Percentiles rank a stretch among this genome's conserved stretches.
Evolutionary conservation across 2,113 vertebrate genomes (phyloP).

Genomic region (Gorilla gorilla): DNA sequence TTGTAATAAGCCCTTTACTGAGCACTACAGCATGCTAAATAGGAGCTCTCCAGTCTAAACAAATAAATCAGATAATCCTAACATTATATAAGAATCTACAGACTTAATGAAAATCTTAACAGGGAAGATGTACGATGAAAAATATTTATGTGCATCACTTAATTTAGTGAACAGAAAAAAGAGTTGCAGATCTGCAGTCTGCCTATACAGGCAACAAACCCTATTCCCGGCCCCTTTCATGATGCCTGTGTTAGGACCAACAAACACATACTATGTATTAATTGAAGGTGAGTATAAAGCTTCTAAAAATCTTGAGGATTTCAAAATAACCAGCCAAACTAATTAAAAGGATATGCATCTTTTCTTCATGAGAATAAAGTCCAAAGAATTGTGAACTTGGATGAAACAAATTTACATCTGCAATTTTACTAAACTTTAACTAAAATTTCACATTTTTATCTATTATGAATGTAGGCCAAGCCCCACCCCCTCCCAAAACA

Average conservation of each 20-base stretch:
- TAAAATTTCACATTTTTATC: constrained; percentile 23
- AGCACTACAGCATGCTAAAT: constrained; percentile 77
- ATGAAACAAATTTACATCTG: background rate
- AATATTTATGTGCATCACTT: constrained; percentile 48
- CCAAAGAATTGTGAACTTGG: background rate
- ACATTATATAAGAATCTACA: constrained; percentile 77
- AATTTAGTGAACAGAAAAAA: constrained; percentile 39
- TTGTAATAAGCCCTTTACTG: constrained; percentile 75
- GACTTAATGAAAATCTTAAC: constrained; percentile 73
- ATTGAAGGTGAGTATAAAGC: background rate
- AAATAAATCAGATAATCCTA: constrained; percentile 79
- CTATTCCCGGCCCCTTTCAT: background rate
- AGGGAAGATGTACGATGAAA: background rate
- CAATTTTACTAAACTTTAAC: constrained; percentile 24
- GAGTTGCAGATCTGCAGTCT: background rate
- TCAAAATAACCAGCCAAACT: background rate
- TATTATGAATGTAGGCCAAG: background rate
- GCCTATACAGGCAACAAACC: background rate
- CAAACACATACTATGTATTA: background rate
- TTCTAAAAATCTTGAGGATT: background rate
- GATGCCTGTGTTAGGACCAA: background rate
- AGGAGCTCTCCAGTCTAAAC: constrained; percentile 76
- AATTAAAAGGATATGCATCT: background rate
- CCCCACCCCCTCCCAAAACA: background rate
- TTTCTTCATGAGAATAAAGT: constrained; percentile 9